A percentile compares a stretch with the other conserved stretches of the same genome.
phyloP scores from a whole-genome alignment of 2,113 vertebrate genomes.

The Urocynchramus pylzowi region DNA sequence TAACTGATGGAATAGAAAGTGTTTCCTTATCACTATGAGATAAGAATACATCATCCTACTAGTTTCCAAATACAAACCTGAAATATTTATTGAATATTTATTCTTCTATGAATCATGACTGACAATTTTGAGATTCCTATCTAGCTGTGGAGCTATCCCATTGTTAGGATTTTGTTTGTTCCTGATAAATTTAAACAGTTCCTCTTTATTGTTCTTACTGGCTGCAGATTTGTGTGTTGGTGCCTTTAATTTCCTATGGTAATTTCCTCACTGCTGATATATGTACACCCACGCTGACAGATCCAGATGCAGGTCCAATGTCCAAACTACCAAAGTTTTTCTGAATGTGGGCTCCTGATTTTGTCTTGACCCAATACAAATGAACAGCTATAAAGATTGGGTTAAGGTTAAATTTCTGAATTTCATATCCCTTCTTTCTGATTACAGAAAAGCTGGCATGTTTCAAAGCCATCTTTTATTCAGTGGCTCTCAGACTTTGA shows the following conservation, averaged over 20 bases:
- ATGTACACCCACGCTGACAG: not conserved
- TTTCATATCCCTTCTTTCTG: not conserved
- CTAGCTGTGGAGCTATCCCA: conserved; percentile 27
- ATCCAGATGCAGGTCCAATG: not conserved
- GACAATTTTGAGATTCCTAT: conserved; percentile 42
- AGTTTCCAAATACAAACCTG: conserved; percentile 34
- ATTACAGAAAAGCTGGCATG: not conserved
- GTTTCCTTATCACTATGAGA: conserved; percentile 45
- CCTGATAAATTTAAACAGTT: conserved; percentile 31
- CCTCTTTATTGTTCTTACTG: conserved; percentile 53
- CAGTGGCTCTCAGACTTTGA: not conserved
- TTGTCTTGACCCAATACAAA: not conserved
- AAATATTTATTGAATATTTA: conserved; percentile 48
- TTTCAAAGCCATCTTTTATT: not conserved
- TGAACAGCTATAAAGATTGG: not conserved
- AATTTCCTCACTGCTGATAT: conserved; percentile 25
- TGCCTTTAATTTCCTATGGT: conserved; percentile 52
- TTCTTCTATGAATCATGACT: conserved; percentile 44
- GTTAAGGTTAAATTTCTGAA: not conserved
- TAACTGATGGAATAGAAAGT: conserved; percentile 51
- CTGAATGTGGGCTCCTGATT: not conserved
- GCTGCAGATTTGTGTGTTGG: conserved; percentile 15
- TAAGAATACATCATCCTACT: conserved; percentile 35
- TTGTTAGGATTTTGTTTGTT: conserved; percentile 50
- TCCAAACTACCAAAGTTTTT: not conserved